phyloP scores from a whole-genome alignment of 2,797 vertebrate species.

The Margarornis squamiger region DNA sequence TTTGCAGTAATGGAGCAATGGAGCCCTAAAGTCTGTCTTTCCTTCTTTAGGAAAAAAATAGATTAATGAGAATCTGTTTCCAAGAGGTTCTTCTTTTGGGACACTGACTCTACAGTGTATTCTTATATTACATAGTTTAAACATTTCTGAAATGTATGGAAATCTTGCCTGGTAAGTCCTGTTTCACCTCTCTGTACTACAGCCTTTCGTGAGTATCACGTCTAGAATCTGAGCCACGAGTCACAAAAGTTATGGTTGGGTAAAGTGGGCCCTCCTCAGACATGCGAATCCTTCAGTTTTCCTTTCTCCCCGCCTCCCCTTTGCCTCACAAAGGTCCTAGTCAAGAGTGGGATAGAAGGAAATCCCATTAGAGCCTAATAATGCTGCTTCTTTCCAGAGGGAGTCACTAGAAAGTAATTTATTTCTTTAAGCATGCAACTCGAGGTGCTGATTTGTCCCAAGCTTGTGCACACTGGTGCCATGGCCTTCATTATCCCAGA shows the following conservation, averaged over 20 bases:
- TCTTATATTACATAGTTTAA: not conserved
- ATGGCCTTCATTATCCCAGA: not conserved
- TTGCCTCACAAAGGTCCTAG: conserved; percentile 4
- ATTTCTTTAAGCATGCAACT: not conserved
- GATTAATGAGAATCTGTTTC: not conserved
- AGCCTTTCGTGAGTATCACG: not conserved
- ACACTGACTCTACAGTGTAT: not conserved
- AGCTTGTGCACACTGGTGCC: not conserved
- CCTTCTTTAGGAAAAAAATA: not conserved
- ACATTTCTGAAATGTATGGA: not conserved
- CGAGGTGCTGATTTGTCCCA: not conserved
- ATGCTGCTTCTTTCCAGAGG: conserved; percentile 52
- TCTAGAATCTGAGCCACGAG: not conserved
- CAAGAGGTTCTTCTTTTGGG: not conserved
- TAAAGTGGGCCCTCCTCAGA: not conserved
- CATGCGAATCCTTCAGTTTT: not conserved
- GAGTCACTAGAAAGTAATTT: conserved; percentile 57
- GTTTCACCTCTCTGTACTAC: not conserved
- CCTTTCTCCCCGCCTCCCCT: not conserved
- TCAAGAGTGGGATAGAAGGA: conserved; percentile 7
- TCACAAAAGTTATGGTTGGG: not conserved
- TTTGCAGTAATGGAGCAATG: not conserved
- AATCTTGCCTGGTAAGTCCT: not conserved
- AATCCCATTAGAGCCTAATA: conserved; percentile 48
- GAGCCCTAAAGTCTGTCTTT: not conserved